Evolutionary conservation across 2,888 invertebrate species (phyloP).

Genomic region (Lasiommata megera): DNA sequence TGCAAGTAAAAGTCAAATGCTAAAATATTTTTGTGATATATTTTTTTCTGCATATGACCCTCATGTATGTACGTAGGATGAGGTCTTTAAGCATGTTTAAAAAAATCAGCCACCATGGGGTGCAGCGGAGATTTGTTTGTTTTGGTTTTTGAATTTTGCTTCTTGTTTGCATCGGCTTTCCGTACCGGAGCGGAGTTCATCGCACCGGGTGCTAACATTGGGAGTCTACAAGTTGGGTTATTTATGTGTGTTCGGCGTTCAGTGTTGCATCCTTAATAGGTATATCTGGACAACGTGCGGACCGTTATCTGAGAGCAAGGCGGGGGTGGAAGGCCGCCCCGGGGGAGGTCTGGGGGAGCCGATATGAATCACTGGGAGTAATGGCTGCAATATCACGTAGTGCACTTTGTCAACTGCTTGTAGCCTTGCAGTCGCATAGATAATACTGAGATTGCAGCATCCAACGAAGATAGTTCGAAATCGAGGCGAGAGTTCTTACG

Average conservation of each 20-base stretch:
- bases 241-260: constrained; percentile 48
- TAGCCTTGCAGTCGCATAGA: constrained; percentile 75
- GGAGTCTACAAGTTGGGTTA: constrained; percentile 46
- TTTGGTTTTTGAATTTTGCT: too few relatives aligned
- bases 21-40: too few relatives aligned
- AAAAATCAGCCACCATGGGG: too few relatives aligned
- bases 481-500: constrained; percentile 36
- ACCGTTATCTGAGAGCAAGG: constrained; percentile 61
- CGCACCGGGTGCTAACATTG: constrained; percentile 33
- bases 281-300: constrained; percentile 61
- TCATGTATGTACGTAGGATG: too few relatives aligned
- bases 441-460: constrained; percentile 67
- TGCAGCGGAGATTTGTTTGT: too few relatives aligned
- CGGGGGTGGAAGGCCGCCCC: constrained; percentile 46
- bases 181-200: background rate
- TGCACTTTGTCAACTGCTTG: constrained; percentile 81
- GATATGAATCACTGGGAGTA: constrained; percentile 80
- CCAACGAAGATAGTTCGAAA: constrained; percentile 54
- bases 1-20: too few relatives aligned
- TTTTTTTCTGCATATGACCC: too few relatives aligned
- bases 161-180: constrained; percentile 27
- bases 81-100: too few relatives aligned
- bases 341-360: constrained; percentile 50
- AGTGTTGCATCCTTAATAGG: constrained; percentile 62
- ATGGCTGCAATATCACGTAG: constrained; percentile 81